Conservation (phyloP, 2,888 invertebrate genomes). For the Theristus sp. region DNA sequence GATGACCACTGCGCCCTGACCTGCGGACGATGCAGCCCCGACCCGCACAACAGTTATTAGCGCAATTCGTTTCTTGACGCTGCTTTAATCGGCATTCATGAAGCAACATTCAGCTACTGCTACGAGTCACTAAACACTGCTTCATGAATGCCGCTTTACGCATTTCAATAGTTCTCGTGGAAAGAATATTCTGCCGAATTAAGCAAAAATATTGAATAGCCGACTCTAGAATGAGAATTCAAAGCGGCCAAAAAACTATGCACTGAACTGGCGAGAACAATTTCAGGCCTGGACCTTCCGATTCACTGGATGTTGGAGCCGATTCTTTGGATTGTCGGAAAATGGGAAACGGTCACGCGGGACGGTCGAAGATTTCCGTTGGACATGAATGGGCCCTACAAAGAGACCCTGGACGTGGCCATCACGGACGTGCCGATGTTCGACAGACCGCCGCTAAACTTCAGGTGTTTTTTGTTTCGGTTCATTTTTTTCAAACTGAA, state of each 20-base stretch:
- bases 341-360: constrained; percentile 16
- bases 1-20: constrained; percentile 22
- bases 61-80: too few relatives aligned
- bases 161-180: too few relatives aligned
- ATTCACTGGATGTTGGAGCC: constrained; percentile 22
- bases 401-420: constrained; percentile 17
- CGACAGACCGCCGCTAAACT: constrained; percentile 24
- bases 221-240: too few relatives aligned
- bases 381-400: constrained; percentile 16
- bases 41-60: neutral
- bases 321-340: constrained; percentile 22
- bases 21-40: constrained; percentile 14
- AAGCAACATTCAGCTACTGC: too few relatives aligned
- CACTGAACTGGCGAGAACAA: too few relatives aligned
- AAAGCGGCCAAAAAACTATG: too few relatives aligned
- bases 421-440: constrained; percentile 20
- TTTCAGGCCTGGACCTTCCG: constrained; percentile 15
- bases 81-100: too few relatives aligned
- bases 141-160: too few relatives aligned
- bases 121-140: too few relatives aligned
- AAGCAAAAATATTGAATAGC: too few relatives aligned
- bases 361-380: constrained; percentile 15
- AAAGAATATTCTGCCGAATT: too few relatives aligned
- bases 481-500: neutral
- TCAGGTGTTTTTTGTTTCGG: constrained; percentile 13